These are phyloP conservation scores for Phacellophora camtschatica DNA, from an alignment of 30 jellyfish, hydroid and myxozoan species.

Conservation along the genomic window DNA sequence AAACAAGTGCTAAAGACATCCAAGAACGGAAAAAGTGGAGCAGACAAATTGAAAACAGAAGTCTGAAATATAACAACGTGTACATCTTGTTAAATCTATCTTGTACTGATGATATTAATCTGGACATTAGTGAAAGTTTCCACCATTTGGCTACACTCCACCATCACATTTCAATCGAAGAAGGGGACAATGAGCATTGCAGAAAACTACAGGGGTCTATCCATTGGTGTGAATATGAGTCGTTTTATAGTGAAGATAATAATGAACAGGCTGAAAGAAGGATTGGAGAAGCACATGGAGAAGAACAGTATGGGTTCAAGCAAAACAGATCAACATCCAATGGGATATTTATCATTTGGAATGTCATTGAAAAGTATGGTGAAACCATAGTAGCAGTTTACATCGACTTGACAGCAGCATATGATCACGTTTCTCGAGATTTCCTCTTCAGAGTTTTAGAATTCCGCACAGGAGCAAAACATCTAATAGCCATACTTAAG, in stretches of 20 bases:
- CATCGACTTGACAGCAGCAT: not conserved
- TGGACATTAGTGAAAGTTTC: slow-evolving; percentile 1
- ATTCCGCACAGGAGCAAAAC: slow-evolving; percentile 12
- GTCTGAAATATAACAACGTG: not conserved
- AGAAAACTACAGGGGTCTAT: not conserved
- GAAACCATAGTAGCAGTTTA: not conserved
- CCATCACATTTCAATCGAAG: not conserved
- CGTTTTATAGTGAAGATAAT: not conserved
- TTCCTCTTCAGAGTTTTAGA: not conserved
- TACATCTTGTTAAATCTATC: not conserved
- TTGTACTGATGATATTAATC: not conserved
- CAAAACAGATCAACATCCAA: not conserved
- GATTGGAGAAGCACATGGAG: not conserved
- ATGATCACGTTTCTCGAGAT: not conserved
- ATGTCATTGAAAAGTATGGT: slow-evolving; percentile 10
- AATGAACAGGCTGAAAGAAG: not conserved
- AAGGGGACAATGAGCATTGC: not conserved
- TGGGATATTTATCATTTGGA: not conserved
- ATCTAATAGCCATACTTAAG: not conserved
- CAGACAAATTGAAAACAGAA: not conserved
- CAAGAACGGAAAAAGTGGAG: not conserved
- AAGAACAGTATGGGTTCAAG: not conserved
- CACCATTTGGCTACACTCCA: not conserved
- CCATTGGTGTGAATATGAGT: slow-evolving; percentile 1
- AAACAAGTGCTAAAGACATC: not conserved